These are phyloP conservation scores for Morpho achilles DNA, from an alignment of 2,888 invertebrate genomes.

Conservation along the genomic window DNA sequence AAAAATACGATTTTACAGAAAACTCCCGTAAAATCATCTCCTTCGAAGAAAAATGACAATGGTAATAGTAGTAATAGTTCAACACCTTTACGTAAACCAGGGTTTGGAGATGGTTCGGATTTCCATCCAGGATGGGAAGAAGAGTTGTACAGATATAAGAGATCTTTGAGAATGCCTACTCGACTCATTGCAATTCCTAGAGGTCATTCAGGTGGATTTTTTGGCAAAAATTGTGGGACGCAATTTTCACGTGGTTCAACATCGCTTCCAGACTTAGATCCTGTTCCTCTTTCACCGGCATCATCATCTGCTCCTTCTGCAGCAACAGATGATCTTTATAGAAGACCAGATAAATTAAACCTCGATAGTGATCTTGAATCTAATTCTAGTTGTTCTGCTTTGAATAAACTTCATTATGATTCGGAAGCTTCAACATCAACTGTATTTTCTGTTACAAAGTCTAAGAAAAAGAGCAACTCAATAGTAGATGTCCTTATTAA, in stretches of 20 bases:
- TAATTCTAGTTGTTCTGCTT: constrained; percentile 81
- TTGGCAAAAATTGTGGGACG: constrained; percentile 49
- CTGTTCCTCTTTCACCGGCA: constrained; percentile 85
- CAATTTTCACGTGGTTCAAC: constrained; percentile 83
- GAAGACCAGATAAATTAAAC: constrained; percentile 66
- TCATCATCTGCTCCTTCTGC: constrained; percentile 80
- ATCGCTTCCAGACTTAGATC: constrained; percentile 88
- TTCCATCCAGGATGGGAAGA: constrained; percentile 91
- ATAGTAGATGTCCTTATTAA: constrained; percentile 84
- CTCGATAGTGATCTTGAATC: constrained; percentile 84
- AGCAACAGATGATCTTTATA: constrained; percentile 77
- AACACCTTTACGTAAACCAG: constrained; percentile 73
- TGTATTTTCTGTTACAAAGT: constrained; percentile 79
- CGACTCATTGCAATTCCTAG: constrained; percentile 89
- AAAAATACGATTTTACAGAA: constrained; percentile 42
- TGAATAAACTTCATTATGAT: constrained; percentile 80
- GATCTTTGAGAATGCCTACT: constrained; percentile 89
- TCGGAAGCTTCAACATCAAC: constrained; percentile 84
- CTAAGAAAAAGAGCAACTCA: constrained; percentile 73
- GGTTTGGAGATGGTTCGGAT: constrained; percentile 84
- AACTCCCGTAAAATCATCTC: constrained; percentile 55
- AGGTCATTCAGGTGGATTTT: constrained; percentile 79
- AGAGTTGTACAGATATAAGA: constrained; percentile 89
- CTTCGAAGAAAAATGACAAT: constrained; percentile 54
- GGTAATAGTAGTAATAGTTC: constrained; percentile 54